These are phyloP conservation scores for Spongilla lacustris DNA, from an alignment of 37 sponge, comb jelly and placozoan genomes.

Conservation along the genomic window DNA sequence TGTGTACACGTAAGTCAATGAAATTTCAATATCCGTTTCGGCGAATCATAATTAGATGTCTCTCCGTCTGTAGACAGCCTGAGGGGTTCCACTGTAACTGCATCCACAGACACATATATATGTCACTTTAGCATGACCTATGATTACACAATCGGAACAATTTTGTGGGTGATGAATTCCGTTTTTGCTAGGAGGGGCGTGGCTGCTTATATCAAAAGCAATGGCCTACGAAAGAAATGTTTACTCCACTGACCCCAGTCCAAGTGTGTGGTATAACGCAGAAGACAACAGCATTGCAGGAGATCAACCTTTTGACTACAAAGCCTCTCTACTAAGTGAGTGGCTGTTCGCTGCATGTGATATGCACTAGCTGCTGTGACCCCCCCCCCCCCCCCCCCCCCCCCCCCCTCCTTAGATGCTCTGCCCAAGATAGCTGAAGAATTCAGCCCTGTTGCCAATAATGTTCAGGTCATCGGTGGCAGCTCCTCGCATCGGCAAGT, in stretches of 20 bases:
- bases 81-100: no score
- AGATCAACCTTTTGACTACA: neutral
- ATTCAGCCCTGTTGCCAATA: neutral
- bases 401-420: neutral
- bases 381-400: neutral
- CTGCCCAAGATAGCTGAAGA: neutral
- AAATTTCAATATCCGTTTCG: no score
- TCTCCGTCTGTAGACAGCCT: no score
- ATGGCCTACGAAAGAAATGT: neutral
- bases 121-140: no score
- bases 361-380: neutral
- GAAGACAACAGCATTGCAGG: neutral
- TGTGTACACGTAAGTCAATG: no score
- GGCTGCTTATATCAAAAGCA: neutral
- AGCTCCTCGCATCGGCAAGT: slow-evolving; percentile 23
- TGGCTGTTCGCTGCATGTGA: neutral
- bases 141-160: no score
- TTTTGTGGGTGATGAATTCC: no score
- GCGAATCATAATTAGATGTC: no score
- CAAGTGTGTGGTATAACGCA: neutral
- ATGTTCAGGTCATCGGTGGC: neutral
- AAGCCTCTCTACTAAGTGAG: neutral
- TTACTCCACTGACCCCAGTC: neutral
- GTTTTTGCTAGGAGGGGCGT: neutral
- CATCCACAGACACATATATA: no score